Conservation (phyloP, 2,888 invertebrate species). For the Apotomis betuletana region DNA sequence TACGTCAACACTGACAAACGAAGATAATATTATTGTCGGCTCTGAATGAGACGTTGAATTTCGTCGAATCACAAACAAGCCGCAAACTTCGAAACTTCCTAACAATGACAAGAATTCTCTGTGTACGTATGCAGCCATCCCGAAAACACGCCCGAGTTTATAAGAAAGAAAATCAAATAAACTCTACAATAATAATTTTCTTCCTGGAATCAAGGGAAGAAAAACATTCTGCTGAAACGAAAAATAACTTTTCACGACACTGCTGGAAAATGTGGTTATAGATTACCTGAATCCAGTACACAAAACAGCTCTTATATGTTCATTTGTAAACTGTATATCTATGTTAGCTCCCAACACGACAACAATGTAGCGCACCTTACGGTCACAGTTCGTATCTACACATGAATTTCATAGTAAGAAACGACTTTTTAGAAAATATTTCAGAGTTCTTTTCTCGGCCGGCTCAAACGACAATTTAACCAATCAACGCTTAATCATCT, state of each 20-base stretch:
- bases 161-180: slow-evolving; percentile 22
- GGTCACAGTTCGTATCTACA: too few species aligned
- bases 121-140: slow-evolving; percentile 21
- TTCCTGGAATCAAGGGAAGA: neutral
- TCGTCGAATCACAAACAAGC: slow-evolving; percentile 17
- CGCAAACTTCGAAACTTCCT: slow-evolving; percentile 17
- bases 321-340: too few species aligned
- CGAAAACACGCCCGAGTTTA: slow-evolving; percentile 15
- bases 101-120: slow-evolving; percentile 19
- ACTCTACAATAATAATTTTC: slow-evolving; percentile 12
- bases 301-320: too few species aligned
- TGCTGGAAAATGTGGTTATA: too few species aligned
- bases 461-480: too few species aligned
- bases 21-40: slow-evolving; percentile 17
- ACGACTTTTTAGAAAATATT: too few species aligned
- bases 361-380: too few species aligned
- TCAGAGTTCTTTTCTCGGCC: too few species aligned
- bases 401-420: too few species aligned
- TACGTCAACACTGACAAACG: neutral
- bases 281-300: too few species aligned
- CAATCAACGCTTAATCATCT: too few species aligned
- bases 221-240: neutral
- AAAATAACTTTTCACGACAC: slow-evolving; percentile 5
- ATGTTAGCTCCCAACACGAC: too few species aligned
- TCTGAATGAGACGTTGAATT: slow-evolving; percentile 13